phyloP scores from a whole-genome alignment of 2,113 vertebrate species.

The Perca fluviatilis region DNA sequence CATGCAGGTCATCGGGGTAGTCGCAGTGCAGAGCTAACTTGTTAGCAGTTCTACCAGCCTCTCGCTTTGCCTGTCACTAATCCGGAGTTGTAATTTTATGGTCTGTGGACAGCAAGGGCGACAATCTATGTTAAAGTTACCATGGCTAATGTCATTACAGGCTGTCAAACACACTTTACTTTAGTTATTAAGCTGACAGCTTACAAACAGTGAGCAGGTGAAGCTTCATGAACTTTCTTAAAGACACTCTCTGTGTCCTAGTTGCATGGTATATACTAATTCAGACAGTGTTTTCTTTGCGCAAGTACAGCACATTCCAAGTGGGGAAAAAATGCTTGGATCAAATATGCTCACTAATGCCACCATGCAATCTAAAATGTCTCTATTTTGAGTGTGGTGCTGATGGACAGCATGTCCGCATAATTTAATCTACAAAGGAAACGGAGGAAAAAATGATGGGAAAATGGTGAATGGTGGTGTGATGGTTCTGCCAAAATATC shows the following conservation, averaged over 20 bases:
- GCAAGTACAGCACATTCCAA: slow-evolving; percentile 16
- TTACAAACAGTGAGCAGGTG: slow-evolving; percentile 46
- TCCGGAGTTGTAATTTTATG: slow-evolving; percentile 53
- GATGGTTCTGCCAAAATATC: slow-evolving; percentile 5
- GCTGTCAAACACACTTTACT: slow-evolving; percentile 61
- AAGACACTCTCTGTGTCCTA: neutral
- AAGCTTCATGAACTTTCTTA: slow-evolving; percentile 43
- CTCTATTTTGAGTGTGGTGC: neutral
- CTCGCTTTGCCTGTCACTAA: slow-evolving; percentile 30
- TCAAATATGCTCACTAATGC: slow-evolving; percentile 18
- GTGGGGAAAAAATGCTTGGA: neutral
- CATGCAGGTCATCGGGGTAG: slow-evolving; percentile 4
- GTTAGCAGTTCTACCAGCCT: slow-evolving; percentile 27
- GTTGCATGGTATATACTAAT: slow-evolving; percentile 10
- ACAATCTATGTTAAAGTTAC: slow-evolving; percentile 56
- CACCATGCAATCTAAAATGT: slow-evolving; percentile 12
- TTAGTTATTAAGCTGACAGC: slow-evolving; percentile 40
- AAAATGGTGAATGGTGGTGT: neutral
- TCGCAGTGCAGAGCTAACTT: slow-evolving; percentile 4
- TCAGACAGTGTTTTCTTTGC: slow-evolving; percentile 30
- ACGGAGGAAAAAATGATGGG: neutral
- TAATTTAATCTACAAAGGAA: slow-evolving; percentile 30
- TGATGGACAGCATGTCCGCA: slow-evolving; percentile 10
- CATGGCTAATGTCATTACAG: slow-evolving; percentile 65
- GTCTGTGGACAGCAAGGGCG: slow-evolving; percentile 39